Evolutionary conservation across 2,888 invertebrate species (phyloP), one percentile per base, ranked within the genome.

Genomic region (Rhagium mordax): DNA sequence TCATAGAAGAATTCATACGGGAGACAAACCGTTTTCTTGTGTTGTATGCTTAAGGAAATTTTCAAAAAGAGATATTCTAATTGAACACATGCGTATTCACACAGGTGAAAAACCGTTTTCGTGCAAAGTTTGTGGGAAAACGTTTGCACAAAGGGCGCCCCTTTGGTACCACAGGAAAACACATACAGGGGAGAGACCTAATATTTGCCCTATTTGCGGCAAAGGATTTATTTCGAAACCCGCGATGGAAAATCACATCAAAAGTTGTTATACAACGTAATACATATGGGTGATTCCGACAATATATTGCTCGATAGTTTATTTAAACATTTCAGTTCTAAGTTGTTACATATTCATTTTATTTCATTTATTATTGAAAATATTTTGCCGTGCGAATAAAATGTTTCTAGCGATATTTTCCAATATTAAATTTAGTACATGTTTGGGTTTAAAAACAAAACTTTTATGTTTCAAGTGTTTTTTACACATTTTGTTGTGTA

Each of bases 151-250:
- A 74, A 88, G 88, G 71, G 89, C 88, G 72, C 89, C 89, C 0
- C 77, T 91, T 53, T 88, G 89, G 6, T 86, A 88, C 2, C 91
- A 91, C 78, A 87, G 86, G 33, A 83, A 90, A 59, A 89, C 89
- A 71, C 91, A 91, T 73, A 89, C 90, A 0, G 90, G 90, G 7
- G 91, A 90, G 74, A 86, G 86, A 69, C 85, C 89, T 24, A 90
- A 88, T 75, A 85, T 89, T 1, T 91, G 91, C 74, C 87, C 88
- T 2, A 85, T 87, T 6, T 91, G 91, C 57, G 89, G 88, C 2
- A 90, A 91, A 82, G 91, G 90, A 21, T 92, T 91, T 86, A 70
- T 70, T 29, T 55, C 53, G 3, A 62, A 55, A 15, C 27, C 62
- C 0, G 55, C 29, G 8, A 53, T 61, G 55, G 33, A 55, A 27